Conservation (phyloP, 2,888 invertebrate species). For the Idaea biselata region DNA sequence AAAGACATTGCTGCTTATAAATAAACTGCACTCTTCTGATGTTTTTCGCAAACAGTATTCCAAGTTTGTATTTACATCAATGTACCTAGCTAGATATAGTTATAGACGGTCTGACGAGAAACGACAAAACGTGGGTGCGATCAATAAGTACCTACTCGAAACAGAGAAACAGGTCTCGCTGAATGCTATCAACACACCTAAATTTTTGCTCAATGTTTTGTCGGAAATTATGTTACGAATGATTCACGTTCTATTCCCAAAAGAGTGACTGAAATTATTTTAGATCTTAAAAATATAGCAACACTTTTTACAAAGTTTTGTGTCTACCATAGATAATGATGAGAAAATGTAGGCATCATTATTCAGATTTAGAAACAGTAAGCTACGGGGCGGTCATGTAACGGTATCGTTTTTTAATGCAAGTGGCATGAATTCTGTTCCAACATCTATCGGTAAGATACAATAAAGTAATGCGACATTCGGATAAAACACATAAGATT, state of each 20-base stretch:
- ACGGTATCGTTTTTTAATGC: neutral
- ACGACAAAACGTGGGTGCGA: neutral
- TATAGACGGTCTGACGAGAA: neutral
- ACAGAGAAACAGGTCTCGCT: neutral
- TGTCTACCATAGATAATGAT: neutral
- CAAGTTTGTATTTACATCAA: neutral
- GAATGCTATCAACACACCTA: neutral
- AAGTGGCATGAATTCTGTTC: neutral
- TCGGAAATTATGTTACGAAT: neutral
- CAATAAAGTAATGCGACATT: neutral
- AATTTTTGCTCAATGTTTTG: neutral
- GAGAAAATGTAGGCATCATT: neutral
- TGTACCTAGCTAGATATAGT: neutral
- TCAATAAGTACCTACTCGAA: neutral
- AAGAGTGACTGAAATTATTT: neutral
- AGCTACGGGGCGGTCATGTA: neutral
- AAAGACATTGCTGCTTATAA: neutral
- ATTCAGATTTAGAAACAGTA: neutral
- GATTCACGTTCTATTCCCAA: neutral
- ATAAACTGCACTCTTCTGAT: neutral
- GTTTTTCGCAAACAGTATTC: neutral
- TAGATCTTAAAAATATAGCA: neutral
- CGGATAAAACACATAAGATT: too few species aligned
- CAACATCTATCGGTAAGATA: neutral
- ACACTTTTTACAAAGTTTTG: neutral